Percentiles rank a stretch among this genome's conserved stretches.
These are phyloP conservation scores for Anthophora plumipes DNA, from an alignment of 2,888 invertebrate genomes.

Conservation along the genomic window DNA sequence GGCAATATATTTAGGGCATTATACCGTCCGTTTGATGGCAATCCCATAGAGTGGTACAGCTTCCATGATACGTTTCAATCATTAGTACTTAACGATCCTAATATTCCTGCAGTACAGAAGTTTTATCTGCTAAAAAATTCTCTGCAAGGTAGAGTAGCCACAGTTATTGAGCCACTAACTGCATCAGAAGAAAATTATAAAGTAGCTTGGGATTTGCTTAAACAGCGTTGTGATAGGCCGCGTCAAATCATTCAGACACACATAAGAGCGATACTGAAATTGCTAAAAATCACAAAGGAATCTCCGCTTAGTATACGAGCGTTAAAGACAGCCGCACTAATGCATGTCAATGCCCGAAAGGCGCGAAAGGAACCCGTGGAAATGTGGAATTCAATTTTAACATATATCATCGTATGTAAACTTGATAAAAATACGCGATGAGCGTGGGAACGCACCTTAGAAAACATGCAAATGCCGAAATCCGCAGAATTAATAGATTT, in stretches of 20 bases:
- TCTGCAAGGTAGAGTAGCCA: not conserved
- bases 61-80: not conserved
- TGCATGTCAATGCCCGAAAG: not conserved
- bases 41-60: not conserved
- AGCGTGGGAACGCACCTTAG: slow-evolving; percentile 1
- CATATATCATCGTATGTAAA: not conserved
- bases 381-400: not conserved
- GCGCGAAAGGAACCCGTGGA: not conserved
- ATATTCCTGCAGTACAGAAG: not conserved
- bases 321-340: not conserved
- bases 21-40: not conserved
- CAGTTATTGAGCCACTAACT: not conserved
- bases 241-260: not conserved
- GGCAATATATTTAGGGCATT: too few relatives aligned
- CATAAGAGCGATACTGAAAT: not conserved
- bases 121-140: not conserved
- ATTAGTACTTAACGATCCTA: too few relatives aligned
- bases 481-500: not conserved
- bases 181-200: not conserved
- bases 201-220: too few relatives aligned
- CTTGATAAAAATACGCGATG: not conserved
- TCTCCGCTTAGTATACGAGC: not conserved
- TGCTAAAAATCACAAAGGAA: not conserved
- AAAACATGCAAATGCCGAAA: not conserved
- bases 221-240: too few relatives aligned